phyloP scores from a whole-genome alignment of 2,888 invertebrate species.

The Therioaphis trifolii region DNA sequence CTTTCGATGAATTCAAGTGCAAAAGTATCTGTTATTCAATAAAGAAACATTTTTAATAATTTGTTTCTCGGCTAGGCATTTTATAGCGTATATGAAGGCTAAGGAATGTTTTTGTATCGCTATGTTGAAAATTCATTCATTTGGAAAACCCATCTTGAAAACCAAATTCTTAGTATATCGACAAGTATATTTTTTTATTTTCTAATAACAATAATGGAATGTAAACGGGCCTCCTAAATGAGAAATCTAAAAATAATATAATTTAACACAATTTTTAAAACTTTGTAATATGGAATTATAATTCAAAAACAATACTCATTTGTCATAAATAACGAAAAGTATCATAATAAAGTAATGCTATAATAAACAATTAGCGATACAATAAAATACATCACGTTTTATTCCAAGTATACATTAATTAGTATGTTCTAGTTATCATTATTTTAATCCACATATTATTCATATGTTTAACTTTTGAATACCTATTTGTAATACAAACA shows the following conservation, averaged over 20 bases:
- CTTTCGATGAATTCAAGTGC: slow-evolving; percentile 1
- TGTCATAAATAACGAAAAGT: not conserved
- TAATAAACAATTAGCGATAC: no score
- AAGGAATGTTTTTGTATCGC: slow-evolving; percentile 26
- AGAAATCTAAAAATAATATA: no score
- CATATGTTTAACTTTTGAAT: no score
- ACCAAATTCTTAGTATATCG: not conserved
- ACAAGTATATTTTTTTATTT: not conserved
- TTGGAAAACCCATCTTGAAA: slow-evolving; percentile 22
- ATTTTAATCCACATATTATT: no score
- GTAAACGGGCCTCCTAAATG: not conserved
- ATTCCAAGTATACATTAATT: no score
- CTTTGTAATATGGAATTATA: no score
- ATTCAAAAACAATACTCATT: not conserved
- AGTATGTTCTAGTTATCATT: no score
- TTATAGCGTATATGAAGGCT: not conserved
- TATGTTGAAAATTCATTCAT: slow-evolving; percentile 6
- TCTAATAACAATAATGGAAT: not conserved
- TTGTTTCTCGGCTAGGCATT: not conserved
- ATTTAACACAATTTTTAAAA: no score
- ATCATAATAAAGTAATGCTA: no score
- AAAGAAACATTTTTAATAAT: slow-evolving; percentile 10
- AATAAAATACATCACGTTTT: no score
- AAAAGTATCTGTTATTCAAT: slow-evolving; percentile 26
- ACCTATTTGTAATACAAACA: no score